These are phyloP conservation scores for Prinia subflava DNA, from an alignment of 2,113 vertebrate species.

Conservation along the genomic window DNA sequence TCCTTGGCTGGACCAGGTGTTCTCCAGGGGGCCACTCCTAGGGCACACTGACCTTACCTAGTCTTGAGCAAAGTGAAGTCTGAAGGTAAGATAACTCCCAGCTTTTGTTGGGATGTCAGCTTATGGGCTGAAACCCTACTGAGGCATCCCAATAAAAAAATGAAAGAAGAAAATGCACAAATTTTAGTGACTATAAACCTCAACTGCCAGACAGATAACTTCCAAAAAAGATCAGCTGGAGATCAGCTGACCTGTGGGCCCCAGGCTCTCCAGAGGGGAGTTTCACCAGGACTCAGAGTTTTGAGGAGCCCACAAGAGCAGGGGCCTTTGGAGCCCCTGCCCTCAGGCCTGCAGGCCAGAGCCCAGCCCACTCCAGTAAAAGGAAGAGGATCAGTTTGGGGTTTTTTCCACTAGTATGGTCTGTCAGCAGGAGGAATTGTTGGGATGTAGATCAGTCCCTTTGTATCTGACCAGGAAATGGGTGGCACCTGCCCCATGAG, in stretches of 20 bases:
- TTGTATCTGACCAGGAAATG: background rate
- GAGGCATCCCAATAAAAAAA: background rate
- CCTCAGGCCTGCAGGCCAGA: background rate
- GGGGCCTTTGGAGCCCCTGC: background rate
- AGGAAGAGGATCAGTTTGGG: background rate
- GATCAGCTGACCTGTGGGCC: background rate
- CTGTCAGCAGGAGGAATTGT: background rate
- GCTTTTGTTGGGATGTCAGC: background rate
- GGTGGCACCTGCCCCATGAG: background rate
- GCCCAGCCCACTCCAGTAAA: accelerated
- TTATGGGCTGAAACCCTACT: background rate
- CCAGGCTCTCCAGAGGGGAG: background rate
- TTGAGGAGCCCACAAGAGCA: background rate
- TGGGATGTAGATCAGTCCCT: background rate
- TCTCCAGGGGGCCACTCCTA: background rate
- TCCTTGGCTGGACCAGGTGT: background rate
- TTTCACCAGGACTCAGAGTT: background rate
- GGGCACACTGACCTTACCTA: background rate
- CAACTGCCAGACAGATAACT: background rate
- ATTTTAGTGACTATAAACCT: background rate
- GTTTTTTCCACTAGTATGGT: background rate
- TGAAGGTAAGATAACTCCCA: background rate
- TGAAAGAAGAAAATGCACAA: background rate
- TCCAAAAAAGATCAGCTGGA: background rate
- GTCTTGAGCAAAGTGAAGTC: background rate